These are phyloP conservation scores for Garrulus glandarius DNA, from an alignment of 2,797 vertebrate species.

Conservation along the genomic window DNA sequence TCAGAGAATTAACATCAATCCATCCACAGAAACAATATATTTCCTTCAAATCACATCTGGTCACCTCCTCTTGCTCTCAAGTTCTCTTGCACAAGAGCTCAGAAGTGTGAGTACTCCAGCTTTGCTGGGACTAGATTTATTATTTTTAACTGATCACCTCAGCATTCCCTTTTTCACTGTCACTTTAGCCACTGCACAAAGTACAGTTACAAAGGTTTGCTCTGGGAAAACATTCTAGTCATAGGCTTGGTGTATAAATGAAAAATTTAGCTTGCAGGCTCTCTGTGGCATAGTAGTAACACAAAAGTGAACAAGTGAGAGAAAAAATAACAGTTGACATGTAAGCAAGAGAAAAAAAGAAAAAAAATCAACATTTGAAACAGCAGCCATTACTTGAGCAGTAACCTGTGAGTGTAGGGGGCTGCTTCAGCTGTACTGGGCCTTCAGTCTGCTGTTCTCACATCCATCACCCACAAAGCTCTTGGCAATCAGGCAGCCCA, in stretches of 20 bases:
- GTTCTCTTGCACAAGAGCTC: neutral
- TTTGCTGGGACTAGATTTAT: neutral
- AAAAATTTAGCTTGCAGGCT: neutral
- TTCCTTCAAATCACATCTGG: neutral
- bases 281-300: neutral
- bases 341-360: neutral
- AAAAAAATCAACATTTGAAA: neutral
- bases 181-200: neutral
- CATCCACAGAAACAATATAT: neutral
- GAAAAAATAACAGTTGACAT: neutral
- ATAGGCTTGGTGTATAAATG: neutral
- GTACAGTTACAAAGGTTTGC: neutral
- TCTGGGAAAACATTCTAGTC: neutral
- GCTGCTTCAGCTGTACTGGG: neutral
- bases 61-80: neutral
- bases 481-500: neutral
- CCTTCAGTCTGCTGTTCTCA: neutral
- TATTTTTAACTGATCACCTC: rapidly evolving
- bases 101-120: neutral
- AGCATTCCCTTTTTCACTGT: neutral
- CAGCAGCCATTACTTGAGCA: neutral
- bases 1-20: neutral
- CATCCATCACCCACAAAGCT: neutral
- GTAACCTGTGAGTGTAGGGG: rapidly evolving
- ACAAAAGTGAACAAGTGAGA: neutral